phyloP scores from a whole-genome alignment of 92 coral and sea anemone species.

The Phymanthus crucifer region DNA sequence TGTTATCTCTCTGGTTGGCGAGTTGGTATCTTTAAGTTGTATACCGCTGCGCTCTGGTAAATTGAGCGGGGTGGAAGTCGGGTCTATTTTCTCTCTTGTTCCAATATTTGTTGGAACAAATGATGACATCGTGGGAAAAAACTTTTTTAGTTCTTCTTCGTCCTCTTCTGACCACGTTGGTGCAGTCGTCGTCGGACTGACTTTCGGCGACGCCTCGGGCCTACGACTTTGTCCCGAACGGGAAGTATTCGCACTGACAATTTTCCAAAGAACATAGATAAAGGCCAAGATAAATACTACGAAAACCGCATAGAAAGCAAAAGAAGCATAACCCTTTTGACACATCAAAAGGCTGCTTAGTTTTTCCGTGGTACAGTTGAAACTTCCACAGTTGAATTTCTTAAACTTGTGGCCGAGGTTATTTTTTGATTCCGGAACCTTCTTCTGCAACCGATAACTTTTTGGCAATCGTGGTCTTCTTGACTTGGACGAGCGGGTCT shows the following conservation, averaged over 20 bases:
- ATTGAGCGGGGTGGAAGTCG: background rate
- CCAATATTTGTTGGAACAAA: background rate
- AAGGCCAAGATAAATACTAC: slow-evolving; percentile 72
- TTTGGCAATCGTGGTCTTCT: slow-evolving; percentile 46
- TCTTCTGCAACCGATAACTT: slow-evolving; percentile 53
- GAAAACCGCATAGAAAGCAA: slow-evolving; percentile 86
- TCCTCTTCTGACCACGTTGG: slow-evolving; percentile 49
- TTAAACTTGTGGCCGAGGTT: slow-evolving; percentile 31
- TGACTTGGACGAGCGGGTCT: slow-evolving; percentile 34
- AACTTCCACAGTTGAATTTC: slow-evolving; percentile 36
- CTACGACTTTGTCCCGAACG: slow-evolving; percentile 71
- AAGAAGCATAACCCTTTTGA: slow-evolving; percentile 88
- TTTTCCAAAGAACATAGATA: slow-evolving; percentile 87
- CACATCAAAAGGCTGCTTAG: slow-evolving; percentile 80
- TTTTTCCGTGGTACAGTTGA: slow-evolving; percentile 73
- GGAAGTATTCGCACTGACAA: slow-evolving; percentile 84
- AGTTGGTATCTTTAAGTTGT: background rate
- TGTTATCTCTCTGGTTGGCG: background rate
- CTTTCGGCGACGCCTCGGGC: slow-evolving; percentile 61
- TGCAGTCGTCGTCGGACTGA: slow-evolving; percentile 62
- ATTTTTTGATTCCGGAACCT: slow-evolving; percentile 19
- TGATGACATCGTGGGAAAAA: slow-evolving; percentile 6
- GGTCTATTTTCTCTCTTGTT: background rate
- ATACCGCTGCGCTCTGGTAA: background rate
- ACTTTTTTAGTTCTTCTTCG: slow-evolving; percentile 37